A percentile compares a stretch with the other conserved stretches of the same genome.
Conservation (phyloP, 2,888 invertebrate genomes). For the Cryptophagus acutangulus region DNA sequence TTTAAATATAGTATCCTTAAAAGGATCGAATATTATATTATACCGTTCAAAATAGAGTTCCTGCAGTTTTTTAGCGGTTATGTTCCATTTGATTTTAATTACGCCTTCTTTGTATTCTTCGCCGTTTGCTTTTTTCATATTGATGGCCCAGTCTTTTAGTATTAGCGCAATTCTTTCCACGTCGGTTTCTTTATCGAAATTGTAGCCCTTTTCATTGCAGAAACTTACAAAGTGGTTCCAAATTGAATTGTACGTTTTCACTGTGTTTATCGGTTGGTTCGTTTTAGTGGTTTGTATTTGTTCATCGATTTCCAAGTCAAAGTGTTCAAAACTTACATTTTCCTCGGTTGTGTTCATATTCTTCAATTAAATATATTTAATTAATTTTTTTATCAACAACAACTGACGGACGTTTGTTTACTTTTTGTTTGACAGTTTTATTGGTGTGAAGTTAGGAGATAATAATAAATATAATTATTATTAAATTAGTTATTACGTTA, state of each 20-base stretch:
- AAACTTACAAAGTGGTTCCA: constrained; percentile 1
- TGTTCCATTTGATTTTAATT: neutral
- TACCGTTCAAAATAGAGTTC: constrained; percentile 8
- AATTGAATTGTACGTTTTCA: neutral
- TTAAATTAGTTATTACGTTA: too few species aligned
- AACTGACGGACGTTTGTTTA: too few species aligned
- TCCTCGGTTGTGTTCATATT: too few species aligned
- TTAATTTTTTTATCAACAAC: too few species aligned
- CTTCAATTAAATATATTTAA: too few species aligned
- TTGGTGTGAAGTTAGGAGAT: too few species aligned
- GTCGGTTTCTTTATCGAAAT: neutral
- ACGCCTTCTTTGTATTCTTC: neutral
- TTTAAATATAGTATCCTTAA: neutral
- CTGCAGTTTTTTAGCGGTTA: neutral
- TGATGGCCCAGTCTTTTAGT: neutral
- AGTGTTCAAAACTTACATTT: too few species aligned
- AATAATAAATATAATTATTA: too few species aligned
- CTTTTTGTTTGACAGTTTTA: too few species aligned
- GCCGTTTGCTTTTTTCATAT: neutral
- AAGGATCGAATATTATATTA: neutral
- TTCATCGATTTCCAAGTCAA: too few species aligned
- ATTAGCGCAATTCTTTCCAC: neutral
- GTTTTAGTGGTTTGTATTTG: too few species aligned
- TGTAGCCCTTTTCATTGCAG: neutral
- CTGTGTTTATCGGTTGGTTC: neutral